phyloP scores from a whole-genome alignment of 2,888 invertebrate species.

The Lysandra bellargus region DNA sequence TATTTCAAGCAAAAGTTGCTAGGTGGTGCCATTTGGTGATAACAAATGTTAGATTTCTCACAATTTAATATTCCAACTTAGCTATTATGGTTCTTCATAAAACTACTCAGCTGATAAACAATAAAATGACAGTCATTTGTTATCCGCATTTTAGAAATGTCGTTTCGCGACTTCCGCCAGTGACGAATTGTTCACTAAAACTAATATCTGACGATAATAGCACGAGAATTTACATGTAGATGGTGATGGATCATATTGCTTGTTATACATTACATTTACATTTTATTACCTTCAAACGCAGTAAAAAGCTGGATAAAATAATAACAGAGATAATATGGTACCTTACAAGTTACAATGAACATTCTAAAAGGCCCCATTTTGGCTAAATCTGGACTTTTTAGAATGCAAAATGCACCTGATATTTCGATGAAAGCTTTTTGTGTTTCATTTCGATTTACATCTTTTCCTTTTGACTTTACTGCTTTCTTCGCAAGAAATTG shows the following conservation, averaged over 20 bases:
- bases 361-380: too few relatives aligned
- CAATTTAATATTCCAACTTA: not conserved
- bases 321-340: too few relatives aligned
- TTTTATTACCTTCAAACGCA: too few relatives aligned
- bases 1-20: not conserved
- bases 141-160: conserved; percentile 43
- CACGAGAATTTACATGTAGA: not conserved
- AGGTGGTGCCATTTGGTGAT: not conserved
- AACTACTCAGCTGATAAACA: not conserved
- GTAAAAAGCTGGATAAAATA: too few relatives aligned
- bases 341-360: too few relatives aligned
- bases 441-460: too few relatives aligned
- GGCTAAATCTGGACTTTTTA: too few relatives aligned
- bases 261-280: too few relatives aligned
- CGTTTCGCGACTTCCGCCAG: conserved; percentile 40
- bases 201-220: not conserved
- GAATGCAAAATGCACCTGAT: too few relatives aligned
- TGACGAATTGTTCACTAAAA: conserved; percentile 39
- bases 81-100: not conserved
- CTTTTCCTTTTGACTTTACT: not conserved
- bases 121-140: conserved; percentile 24
- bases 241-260: not conserved
- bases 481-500: not conserved
- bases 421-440: too few relatives aligned
- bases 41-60: not conserved